Conservation (phyloP, 2,888 invertebrate genomes). For the Xestia xanthographa region DNA sequence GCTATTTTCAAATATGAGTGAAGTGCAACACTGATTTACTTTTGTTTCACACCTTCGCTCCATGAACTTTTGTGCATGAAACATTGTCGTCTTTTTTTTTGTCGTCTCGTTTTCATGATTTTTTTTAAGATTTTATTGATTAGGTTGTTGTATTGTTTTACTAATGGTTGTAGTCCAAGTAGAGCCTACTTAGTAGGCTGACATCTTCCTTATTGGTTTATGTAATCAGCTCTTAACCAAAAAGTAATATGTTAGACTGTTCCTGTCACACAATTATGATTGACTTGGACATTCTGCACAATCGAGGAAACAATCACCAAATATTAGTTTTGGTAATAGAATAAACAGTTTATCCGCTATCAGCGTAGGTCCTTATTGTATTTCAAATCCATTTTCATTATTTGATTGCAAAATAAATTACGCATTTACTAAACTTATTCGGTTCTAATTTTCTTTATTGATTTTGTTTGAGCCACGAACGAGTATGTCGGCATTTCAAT, state of each 20-base stretch:
- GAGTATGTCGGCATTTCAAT: conserved; percentile 50
- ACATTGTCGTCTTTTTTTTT: background rate
- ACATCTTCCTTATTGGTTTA: background rate
- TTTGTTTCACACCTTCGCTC: conserved; percentile 55
- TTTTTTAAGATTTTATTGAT: background rate
- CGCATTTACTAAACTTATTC: conserved; percentile 32
- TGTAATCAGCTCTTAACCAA: background rate
- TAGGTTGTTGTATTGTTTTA: background rate
- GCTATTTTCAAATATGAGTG: conserved; percentile 65
- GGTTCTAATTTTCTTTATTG: conserved; percentile 50
- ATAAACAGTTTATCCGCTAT: background rate
- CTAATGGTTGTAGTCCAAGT: background rate
- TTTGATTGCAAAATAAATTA: conserved; percentile 37
- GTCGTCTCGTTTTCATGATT: background rate
- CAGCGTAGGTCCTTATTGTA: background rate
- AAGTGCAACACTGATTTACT: conserved; percentile 62
- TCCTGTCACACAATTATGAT: background rate
- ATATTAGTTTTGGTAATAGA: conserved; percentile 3
- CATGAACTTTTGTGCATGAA: conserved; percentile 18
- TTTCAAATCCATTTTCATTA: conserved; percentile 24
- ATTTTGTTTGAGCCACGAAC: conserved; percentile 49
- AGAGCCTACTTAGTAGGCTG: background rate
- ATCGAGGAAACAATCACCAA: background rate
- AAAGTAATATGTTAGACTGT: background rate
- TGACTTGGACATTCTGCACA: background rate